Percentiles rank a stretch among this genome's conserved stretches.
Evolutionary conservation across 2,797 vertebrate species (phyloP).

Genomic region (Sternarchorhynchus goeldii): DNA sequence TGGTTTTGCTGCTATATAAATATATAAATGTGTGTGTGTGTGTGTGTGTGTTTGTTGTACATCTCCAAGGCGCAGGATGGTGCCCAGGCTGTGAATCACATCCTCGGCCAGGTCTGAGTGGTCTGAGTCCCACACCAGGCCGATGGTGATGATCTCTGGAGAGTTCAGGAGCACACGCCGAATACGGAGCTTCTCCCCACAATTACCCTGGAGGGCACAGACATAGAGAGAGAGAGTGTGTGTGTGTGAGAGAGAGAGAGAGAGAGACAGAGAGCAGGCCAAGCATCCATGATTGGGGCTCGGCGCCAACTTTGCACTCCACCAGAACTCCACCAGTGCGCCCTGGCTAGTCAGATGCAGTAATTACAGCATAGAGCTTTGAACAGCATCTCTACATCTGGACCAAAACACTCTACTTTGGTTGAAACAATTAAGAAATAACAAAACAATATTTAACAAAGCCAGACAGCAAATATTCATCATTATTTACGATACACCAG

Average conservation of each 20-base stretch:
- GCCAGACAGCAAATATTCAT: no score
- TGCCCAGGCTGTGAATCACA: slow-evolving; percentile 94
- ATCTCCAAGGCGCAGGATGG: slow-evolving; percentile 91
- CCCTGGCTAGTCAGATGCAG: background rate
- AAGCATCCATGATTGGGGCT: background rate
- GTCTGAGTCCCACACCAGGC: slow-evolving; percentile 96
- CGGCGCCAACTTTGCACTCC: no score
- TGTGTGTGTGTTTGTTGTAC: slow-evolving; percentile 64
- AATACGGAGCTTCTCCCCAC: slow-evolving; percentile 91
- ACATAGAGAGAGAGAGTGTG: background rate
- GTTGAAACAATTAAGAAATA: no score
- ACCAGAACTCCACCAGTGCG: background rate
- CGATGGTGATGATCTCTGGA: slow-evolving; percentile 95
- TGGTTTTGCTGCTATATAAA: background rate
- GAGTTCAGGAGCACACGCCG: slow-evolving; percentile 94
- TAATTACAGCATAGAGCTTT: no score
- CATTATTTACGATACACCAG: no score
- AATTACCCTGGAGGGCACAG: slow-evolving; percentile 80
- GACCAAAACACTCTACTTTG: no score
- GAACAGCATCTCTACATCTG: no score
- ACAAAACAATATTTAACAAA: no score
- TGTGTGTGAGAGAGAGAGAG: background rate
- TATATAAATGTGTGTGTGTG: background rate
- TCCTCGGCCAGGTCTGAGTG: slow-evolving; percentile 95
- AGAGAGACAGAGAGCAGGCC: background rate